These are phyloP conservation scores for Pelochelys cantorii DNA, from an alignment of 2,797 vertebrate genomes.

Conservation along the genomic window DNA sequence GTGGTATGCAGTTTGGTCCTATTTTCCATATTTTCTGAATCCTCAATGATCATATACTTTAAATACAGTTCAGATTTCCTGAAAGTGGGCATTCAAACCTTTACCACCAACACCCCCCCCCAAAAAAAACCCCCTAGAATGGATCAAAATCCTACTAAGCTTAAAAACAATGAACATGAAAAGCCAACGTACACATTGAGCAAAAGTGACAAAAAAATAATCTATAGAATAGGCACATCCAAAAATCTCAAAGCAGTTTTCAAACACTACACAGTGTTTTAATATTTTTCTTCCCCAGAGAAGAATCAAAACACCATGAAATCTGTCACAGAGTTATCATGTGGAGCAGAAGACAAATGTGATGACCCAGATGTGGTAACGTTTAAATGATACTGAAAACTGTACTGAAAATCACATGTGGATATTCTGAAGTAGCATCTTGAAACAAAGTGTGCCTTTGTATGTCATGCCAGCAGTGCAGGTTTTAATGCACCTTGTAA, in stretches of 20 bases:
- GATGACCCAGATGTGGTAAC: not conserved
- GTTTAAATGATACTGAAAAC: not conserved
- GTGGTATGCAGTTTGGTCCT: not conserved
- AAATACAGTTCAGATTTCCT: not conserved
- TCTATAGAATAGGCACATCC: not conserved
- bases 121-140: not conserved
- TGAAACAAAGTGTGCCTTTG: not conserved
- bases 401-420: not conserved
- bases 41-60: not conserved
- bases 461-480: not conserved
- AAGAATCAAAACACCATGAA: not conserved
- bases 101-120: not conserved
- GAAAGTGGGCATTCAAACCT: not conserved
- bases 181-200: not conserved
- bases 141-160: not conserved
- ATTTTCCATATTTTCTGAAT: not conserved
- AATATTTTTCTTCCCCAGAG: not conserved
- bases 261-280: not conserved
- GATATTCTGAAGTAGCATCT: not conserved
- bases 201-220: not conserved
- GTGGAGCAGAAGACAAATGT: not conserved
- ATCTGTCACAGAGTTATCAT: not conserved
- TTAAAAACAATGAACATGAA: not conserved
- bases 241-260: not conserved
- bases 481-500: accelerated